Evolutionary conservation across 2,888 invertebrate genomes (phyloP), one percentile per base, ranked within the genome.

Genomic region (Noctua janthina): DNA sequence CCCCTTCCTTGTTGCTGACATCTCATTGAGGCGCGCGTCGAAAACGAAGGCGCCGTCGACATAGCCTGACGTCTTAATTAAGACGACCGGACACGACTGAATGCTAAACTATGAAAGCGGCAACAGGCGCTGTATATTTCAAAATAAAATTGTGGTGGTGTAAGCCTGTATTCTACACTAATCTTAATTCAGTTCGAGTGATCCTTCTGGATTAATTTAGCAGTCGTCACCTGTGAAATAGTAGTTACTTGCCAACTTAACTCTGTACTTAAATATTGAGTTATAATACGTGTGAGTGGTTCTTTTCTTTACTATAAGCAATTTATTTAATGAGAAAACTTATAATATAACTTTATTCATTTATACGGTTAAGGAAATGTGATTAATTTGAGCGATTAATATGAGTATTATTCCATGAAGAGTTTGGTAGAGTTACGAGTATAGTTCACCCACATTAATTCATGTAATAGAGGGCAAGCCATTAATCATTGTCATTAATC

Each of bases 161-260:
- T 29, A 20, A 64, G 8, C 15, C 8, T 8, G 29, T 17, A 35
- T 23, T 23, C 13, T 6, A 23, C 1, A 4, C 43, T 43, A 20
- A 66, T 39, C 20, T 20, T 39, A 20, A n/a, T 15, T 5, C 17
- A 6, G 10, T 7, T n/a, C 5, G 35, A 29, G 7, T 71, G 46
- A 4, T 17, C 7, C 72, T 85, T 84, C 68, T 84, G 46, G 39
- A 29, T 62, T 54, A n/a, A 11, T 17, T 29, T 39, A 49, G 10
- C 35, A n/a, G 8, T 49, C 46, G 2, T n/a, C 4, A 59, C 15
- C 54, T 51, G n/a, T 76, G 43, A 77, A 76, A 88, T 85, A 85
- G 67, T 81, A 81, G 76, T 86, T 85, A 85, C 85, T 81, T 81
- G 49, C 66, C 68, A 88, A 86, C 88, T 85, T 85, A 62, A 64